Evolutionary conservation across 2,888 invertebrate genomes (phyloP), one percentile per base, ranked within the genome.

Genomic region (Andrena minutula): DNA sequence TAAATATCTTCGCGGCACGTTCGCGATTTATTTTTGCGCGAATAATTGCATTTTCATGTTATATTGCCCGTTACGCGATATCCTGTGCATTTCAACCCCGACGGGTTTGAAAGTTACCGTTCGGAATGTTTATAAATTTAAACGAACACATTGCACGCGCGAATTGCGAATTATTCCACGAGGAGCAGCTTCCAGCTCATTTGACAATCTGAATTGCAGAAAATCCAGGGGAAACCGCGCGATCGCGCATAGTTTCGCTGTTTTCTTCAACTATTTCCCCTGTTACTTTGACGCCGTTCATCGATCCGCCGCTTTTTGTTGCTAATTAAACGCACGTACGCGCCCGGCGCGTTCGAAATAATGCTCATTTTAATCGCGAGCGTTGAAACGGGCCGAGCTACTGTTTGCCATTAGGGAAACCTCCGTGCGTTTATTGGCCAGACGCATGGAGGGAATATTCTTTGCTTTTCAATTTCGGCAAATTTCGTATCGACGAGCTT

Each of bases 111-210:
- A 26, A 58, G 58, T 12, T 28, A 58, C 26, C 28, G 28, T 26
- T 58, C 20, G 28, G 12, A 28, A 28, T 23, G 51, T 72, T 47
- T n/a, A 23, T n/a, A n/a, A 23, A 32, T 68, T 68, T 64, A 81
- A 69, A 60, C 70, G 61, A 0, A 61, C 64, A 51, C 23, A 47
- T 10, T 1, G 65, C 8, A 47, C n/a, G 65, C 47, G 32, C 28
- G 53, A 70, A 20, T 76, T 20, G 61, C 60, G 69, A 85, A 83
- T 86, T 83, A 86, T 85, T 85, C 78, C 32, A 63, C 60, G 80
- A 75, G 65, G 75, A 58, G 64, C 74, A 77, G 53, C 74, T 75
- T 86, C 73, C 80, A 80, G 63, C 81, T 86, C 80, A 81, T 85
- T 86, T 85, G 71, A 81, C 66, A 70, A 73, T 66, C 58, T n/a